A percentile compares a stretch with the other conserved stretches of the same genome.
phyloP scores from a whole-genome alignment of 2,113 vertebrate genomes.

The Malurus elegans region DNA sequence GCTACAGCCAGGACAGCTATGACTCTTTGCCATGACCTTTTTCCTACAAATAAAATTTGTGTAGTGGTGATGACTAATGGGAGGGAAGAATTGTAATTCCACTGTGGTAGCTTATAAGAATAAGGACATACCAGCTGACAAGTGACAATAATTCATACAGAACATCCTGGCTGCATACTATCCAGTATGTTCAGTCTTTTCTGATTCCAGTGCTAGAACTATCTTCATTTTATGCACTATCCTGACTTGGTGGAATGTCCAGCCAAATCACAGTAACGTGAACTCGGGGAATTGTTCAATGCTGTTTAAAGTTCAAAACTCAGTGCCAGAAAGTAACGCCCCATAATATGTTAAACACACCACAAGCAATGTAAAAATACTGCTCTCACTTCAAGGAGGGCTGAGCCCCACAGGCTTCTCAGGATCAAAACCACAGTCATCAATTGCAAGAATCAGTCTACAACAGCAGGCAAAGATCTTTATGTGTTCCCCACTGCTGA shows the following conservation, averaged over 20 bases:
- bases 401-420: not conserved
- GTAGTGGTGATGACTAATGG: not conserved
- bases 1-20: not conserved
- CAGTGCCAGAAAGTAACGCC: not conserved
- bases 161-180: not conserved
- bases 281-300: slow-evolving; percentile 26
- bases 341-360: not conserved
- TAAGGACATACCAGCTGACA: slow-evolving; percentile 29
- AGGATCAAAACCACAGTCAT: not conserved
- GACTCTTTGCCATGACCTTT: slow-evolving; percentile 46
- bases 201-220: not conserved
- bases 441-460: not conserved
- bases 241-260: slow-evolving; percentile 6
- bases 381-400: not conserved
- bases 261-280: slow-evolving; percentile 27
- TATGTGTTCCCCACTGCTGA: not conserved
- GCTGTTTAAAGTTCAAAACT: slow-evolving; percentile 14
- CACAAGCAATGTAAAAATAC: slow-evolving; percentile 2
- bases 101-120: not conserved
- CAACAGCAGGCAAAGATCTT: not conserved
- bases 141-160: slow-evolving; percentile 39
- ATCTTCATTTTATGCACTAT: slow-evolving; percentile 11
- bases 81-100: slow-evolving; percentile 28
- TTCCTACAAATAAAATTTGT: slow-evolving; percentile 5
- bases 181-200: not conserved